These are phyloP conservation scores for Gymnoscopelus microlampas DNA, from an alignment of 2,797 vertebrate genomes.

Conservation along the genomic window DNA sequence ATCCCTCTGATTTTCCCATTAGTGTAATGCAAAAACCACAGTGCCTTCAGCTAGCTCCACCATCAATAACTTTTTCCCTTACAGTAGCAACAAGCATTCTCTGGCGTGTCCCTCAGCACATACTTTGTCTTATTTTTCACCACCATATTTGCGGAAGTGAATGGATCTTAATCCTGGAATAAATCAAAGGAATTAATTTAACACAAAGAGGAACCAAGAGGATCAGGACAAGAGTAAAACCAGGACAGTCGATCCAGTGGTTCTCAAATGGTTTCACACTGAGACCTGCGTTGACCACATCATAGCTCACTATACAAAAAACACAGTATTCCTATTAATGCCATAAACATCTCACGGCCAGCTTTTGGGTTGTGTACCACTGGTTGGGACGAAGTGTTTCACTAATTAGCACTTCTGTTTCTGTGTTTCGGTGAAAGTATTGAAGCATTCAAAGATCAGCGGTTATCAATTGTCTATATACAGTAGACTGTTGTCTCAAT, in stretches of 20 bases:
- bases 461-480: neutral
- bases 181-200: constrained; percentile 44
- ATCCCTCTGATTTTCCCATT: constrained; percentile 35
- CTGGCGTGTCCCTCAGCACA: constrained; percentile 7
- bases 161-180: constrained; percentile 31
- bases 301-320: no score
- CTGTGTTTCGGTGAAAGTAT: neutral
- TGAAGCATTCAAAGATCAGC: neutral
- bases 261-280: neutral
- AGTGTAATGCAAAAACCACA: constrained; percentile 48
- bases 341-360: no score
- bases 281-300: no score
- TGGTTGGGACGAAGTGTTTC: no score
- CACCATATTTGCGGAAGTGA: constrained; percentile 23
- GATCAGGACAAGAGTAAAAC: constrained; percentile 42
- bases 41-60: constrained; percentile 10
- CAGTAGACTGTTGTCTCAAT: neutral
- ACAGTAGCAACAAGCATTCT: constrained; percentile 22
- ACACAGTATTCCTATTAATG: no score
- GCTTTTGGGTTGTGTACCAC: no score
- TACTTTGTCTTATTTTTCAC: constrained; percentile 1
- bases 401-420: no score
- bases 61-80: constrained; percentile 4
- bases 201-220: constrained; percentile 34
- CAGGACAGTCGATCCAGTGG: constrained; percentile 12